Conservation (phyloP, 2,888 invertebrate species). For the Mylabris sibirica region DNA sequence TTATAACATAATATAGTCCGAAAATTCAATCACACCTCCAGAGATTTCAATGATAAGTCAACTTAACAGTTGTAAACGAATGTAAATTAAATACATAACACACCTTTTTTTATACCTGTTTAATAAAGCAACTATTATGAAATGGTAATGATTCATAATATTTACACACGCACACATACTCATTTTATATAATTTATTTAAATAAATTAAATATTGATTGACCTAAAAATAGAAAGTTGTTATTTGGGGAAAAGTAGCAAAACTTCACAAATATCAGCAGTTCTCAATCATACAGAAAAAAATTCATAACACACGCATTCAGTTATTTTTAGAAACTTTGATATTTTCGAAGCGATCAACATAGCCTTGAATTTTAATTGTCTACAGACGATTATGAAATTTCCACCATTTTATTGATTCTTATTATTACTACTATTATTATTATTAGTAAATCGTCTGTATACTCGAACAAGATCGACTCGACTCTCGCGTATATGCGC, state of each 20-base stretch:
- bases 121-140: neutral
- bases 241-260: neutral
- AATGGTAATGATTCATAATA: neutral
- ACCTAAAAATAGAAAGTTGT: neutral
- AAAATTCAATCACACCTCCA: no score
- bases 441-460: no score
- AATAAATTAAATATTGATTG: neutral
- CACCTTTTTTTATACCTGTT: neutral
- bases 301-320: neutral
- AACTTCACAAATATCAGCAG: no score
- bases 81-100: no score
- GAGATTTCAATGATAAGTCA: no score
- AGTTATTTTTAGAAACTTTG: conserved; percentile 3
- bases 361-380: conserved; percentile 16
- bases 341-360: conserved; percentile 11
- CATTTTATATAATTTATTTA: no score
- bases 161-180: no score
- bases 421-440: neutral
- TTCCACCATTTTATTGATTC: neutral
- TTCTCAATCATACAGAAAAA: neutral
- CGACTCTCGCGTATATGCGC: no score
- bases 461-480: no score
- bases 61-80: no score
- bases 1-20: no score
- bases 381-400: neutral